Conservation (phyloP, 1,140 invertebrate genomes). For the Diorhabda carinulata region DNA sequence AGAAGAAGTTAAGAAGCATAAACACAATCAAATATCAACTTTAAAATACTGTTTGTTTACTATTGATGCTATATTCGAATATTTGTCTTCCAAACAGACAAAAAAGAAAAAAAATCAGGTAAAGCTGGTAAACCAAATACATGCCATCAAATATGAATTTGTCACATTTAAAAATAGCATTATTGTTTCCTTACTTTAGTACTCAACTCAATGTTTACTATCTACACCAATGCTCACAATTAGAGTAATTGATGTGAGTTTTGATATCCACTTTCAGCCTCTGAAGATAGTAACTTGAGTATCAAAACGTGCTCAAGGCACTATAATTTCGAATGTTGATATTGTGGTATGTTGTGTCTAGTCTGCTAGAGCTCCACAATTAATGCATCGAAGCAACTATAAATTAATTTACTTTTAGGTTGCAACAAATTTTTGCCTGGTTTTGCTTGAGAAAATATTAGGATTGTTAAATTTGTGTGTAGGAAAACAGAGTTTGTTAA, state of each 20-base stretch:
- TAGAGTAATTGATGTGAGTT: too few relatives aligned
- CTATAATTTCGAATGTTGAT: too few relatives aligned
- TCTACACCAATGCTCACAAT: too few relatives aligned
- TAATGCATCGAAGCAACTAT: too few relatives aligned
- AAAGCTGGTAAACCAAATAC: background rate
- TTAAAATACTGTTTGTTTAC: constrained; percentile 53
- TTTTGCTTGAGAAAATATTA: constrained; percentile 36
- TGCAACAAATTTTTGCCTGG: constrained; percentile 39
- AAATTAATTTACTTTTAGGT: constrained; percentile 29
- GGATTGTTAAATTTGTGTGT: constrained; percentile 35
- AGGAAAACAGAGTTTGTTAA: constrained; percentile 29
- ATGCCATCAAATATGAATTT: too few relatives aligned
- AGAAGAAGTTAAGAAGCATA: constrained; percentile 31
- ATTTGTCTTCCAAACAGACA: constrained; percentile 37
- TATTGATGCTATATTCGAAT: constrained; percentile 46
- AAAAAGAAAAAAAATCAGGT: constrained; percentile 32
- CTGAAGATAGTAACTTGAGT: too few relatives aligned
- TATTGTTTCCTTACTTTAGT: too few relatives aligned
- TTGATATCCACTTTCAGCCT: too few relatives aligned
- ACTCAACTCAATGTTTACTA: constrained; percentile 12
- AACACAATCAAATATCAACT: constrained; percentile 51
- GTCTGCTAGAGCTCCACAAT: too few relatives aligned
- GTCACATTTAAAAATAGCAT: too few relatives aligned
- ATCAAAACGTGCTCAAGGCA: too few relatives aligned
- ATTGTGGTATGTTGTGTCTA: too few relatives aligned